phyloP scores from a whole-genome alignment of 2,113 vertebrate genomes.

The Onychorhynchus coronatus region DNA sequence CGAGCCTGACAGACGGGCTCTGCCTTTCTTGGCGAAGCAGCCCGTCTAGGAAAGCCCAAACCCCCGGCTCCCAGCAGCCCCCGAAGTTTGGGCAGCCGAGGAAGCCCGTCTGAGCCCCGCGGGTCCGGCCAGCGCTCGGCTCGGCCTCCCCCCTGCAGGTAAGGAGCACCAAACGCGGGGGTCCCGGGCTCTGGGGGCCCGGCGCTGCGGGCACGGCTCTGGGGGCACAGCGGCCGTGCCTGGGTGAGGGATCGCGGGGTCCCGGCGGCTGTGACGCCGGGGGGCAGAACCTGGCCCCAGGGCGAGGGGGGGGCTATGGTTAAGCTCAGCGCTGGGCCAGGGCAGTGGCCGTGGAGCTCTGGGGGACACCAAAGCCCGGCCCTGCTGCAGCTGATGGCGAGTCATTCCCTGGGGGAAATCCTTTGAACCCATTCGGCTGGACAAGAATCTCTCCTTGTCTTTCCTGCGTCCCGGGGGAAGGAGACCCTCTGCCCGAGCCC shows the following conservation, averaged over 20 bases:
- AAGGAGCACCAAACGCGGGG: accelerated
- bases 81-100: background rate
- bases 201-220: background rate
- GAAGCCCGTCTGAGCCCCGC: background rate
- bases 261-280: background rate
- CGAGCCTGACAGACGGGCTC: background rate
- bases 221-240: background rate
- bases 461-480: background rate
- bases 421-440: background rate
- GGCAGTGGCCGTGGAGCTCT: accelerated
- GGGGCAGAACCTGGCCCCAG: background rate
- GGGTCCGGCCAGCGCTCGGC: background rate
- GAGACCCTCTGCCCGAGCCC: background rate
- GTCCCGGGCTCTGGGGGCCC: accelerated
- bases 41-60: background rate
- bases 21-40: background rate
- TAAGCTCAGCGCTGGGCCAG: background rate
- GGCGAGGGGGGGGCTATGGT: accelerated
- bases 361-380: accelerated
- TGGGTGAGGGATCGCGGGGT: background rate
- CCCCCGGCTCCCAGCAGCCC: background rate
- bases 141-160: background rate
- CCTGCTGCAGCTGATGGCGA: accelerated
- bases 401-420: background rate
- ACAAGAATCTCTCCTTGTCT: background rate